phyloP scores from a whole-genome alignment of 2,888 invertebrate species.

The Apeira syringaria region DNA sequence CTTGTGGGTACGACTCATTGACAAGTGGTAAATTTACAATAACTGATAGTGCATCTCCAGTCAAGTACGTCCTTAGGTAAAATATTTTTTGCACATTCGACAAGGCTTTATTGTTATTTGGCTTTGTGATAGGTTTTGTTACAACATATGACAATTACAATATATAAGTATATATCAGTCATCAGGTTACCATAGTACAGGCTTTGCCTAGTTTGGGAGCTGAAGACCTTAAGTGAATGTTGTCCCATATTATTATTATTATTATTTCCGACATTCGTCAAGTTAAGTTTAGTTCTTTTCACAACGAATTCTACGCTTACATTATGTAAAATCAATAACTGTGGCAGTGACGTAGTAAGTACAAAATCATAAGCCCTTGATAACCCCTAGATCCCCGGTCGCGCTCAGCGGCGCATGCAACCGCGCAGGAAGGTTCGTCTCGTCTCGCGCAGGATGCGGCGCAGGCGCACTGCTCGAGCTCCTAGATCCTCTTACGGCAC shows the following conservation, averaged over 20 bases:
- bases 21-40: background rate
- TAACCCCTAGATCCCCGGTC: slow-evolving; percentile 50
- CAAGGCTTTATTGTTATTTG: too few species aligned
- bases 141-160: too few species aligned
- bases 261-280: too few species aligned
- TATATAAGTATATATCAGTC: too few species aligned
- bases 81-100: background rate
- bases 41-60: background rate
- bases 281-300: too few species aligned
- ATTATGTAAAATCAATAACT: too few species aligned
- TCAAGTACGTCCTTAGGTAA: background rate
- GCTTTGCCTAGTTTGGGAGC: too few species aligned
- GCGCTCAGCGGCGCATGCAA: slow-evolving; percentile 80
- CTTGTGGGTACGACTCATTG: background rate
- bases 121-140: too few species aligned
- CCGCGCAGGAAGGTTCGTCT: slow-evolving; percentile 81
- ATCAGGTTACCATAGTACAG: too few species aligned
- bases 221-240: too few species aligned
- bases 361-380: background rate
- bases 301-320: too few species aligned
- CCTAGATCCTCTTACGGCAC: slow-evolving; percentile 58
- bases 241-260: too few species aligned
- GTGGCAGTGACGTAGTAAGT: background rate
- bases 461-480: slow-evolving; percentile 38
- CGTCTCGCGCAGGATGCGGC: slow-evolving; percentile 82